These are phyloP conservation scores for Origma solitaria DNA, from an alignment of 2,113 vertebrate species.

Conservation along the genomic window DNA sequence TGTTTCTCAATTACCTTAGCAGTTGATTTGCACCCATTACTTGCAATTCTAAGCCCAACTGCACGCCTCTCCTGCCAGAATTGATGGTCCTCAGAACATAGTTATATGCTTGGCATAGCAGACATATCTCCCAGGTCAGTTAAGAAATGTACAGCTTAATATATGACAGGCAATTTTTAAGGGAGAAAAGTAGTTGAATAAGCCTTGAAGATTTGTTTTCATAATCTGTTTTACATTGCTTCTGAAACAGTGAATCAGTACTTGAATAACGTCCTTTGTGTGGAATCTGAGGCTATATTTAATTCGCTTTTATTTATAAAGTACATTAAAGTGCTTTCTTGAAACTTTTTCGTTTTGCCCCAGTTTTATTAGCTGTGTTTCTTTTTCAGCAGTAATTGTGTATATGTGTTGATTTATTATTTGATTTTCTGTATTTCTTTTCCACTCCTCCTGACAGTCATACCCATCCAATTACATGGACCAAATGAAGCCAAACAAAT, in stretches of 20 bases:
- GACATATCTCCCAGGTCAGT: neutral
- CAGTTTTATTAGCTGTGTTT: neutral
- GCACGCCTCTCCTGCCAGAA: neutral
- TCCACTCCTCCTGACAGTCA: conserved; percentile 49
- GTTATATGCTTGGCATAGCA: neutral
- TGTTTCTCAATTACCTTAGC: neutral
- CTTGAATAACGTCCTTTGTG: neutral
- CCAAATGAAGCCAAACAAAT: conserved; percentile 76
- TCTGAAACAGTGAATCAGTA: neutral
- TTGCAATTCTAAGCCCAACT: neutral
- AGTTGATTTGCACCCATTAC: neutral
- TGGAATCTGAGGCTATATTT: neutral
- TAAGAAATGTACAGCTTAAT: neutral
- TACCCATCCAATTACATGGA: conserved; percentile 78
- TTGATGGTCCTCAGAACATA: neutral
- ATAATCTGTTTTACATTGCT: neutral
- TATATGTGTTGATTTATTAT: neutral
- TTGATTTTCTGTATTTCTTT: neutral
- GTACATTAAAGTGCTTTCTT: neutral
- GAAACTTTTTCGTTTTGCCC: neutral
- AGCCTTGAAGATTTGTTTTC: neutral
- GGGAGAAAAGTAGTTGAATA: neutral
- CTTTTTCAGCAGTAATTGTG: neutral
- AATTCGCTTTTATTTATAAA: neutral
- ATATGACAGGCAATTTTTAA: neutral